Evolutionary conservation across 2,888 invertebrate species (phyloP), one percentile per base, ranked within the genome.

Genomic region (Oligia fasciuncula): DNA sequence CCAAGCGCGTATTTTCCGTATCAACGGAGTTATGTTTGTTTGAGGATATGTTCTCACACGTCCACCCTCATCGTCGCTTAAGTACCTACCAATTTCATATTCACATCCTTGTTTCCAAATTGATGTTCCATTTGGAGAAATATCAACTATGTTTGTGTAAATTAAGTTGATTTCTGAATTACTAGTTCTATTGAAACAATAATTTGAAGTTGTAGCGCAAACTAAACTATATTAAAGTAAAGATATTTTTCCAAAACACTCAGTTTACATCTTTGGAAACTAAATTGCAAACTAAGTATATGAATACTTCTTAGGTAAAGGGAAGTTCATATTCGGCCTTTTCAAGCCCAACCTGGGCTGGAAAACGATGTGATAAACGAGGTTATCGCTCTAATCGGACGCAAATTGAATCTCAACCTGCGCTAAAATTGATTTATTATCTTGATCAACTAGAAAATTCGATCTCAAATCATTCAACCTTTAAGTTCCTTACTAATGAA

Each of bases 381-480:
- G 8, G 5, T 9, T 60, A 70, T 77, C n/a, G 17, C 29, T 71
- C 49, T 62, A 17, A 17, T 66, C 51, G 43, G 23, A 51, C 11
- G 46, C 65, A 73, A 83, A 82, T 73, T 66, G 29, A 79, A 66
- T 69, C n/a, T 46, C 40, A 9, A 2, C 29, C n/a, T 13, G 29
- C 35, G 17, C 9, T 60, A 54, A 76, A 67, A 67, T 77, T 63
- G 17, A 8, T 65, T 69, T 35, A 66, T 23, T n/a, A 14, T 35
- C 51, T 65, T 35, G 40, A 8, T 40, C 6, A n/a, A 57, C 46
- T 65, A 57, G 23, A n/a, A 62, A 54, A 29, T 77, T 77, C 29
- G 5, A 49, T 57, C 8, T n/a, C 23, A 23, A 65, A 29, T 54
- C 29, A 73, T 54, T 29, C 62, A 54, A 17, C 23, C 17, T 46